A percentile compares a stretch with the other conserved stretches of the same genome.
Conservation (phyloP, 2,888 invertebrate genomes). For the Ommatoiulus sabulosus region DNA sequence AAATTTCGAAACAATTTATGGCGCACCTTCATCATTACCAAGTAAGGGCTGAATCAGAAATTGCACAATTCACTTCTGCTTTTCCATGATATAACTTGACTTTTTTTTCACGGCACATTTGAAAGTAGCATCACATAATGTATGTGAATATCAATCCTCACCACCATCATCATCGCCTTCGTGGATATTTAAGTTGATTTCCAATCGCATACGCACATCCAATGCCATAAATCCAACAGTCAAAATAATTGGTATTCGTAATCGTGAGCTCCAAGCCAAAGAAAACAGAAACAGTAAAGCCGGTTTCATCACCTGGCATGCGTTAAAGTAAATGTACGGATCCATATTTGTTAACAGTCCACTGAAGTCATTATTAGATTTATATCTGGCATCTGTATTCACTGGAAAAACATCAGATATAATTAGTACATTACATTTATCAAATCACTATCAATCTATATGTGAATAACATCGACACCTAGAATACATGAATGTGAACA, state of each 20-base stretch:
- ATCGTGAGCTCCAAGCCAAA: slow-evolving; percentile 78
- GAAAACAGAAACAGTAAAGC: slow-evolving; percentile 76
- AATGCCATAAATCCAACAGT: slow-evolving; percentile 76
- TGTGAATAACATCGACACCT: no score
- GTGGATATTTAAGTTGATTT: slow-evolving; percentile 74
- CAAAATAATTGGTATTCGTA: slow-evolving; percentile 77
- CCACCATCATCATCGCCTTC: slow-evolving; percentile 59
- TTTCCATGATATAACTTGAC: not conserved
- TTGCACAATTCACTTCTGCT: not conserved
- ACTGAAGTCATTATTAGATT: not conserved
- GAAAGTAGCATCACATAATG: not conserved
- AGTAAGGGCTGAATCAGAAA: no score
- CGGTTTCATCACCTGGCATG: slow-evolving; percentile 51
- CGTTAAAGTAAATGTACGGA: not conserved
- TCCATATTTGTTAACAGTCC: not conserved
- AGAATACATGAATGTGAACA: no score
- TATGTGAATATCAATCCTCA: slow-evolving; percentile 45
- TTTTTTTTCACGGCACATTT: not conserved
- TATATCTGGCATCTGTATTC: not conserved
- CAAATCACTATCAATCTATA: no score
- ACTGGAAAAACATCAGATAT: not conserved
- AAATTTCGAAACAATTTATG: not conserved
- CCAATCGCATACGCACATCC: slow-evolving; percentile 77
- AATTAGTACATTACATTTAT: not conserved
- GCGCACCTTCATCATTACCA: not conserved